Evolutionary conservation across 2,113 vertebrate species (phyloP).

Genomic region (Trogon surrucura): DNA sequence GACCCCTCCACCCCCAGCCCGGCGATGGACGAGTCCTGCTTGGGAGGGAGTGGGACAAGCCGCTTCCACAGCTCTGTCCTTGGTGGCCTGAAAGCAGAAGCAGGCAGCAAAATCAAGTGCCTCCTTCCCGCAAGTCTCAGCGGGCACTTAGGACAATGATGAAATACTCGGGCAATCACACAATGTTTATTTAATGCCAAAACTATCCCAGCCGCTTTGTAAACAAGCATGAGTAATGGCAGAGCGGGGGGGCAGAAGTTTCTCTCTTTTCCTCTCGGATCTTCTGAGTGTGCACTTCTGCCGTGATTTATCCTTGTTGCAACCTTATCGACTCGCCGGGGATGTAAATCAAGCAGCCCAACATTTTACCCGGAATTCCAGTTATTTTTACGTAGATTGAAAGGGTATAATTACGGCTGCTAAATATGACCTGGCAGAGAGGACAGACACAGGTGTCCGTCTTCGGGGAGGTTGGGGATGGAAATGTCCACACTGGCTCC

Average conservation of each 20-base stretch:
- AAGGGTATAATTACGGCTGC: conserved; percentile 43
- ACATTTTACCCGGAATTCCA: conserved; percentile 53
- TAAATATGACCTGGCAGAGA: neutral
- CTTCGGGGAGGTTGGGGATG: neutral
- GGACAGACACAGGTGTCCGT: conserved; percentile 29
- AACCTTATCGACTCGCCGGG: conserved; percentile 24
- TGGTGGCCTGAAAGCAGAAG: neutral
- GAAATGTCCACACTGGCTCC: conserved; percentile 34
- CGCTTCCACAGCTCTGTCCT: neutral
- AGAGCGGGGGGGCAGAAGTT: neutral
- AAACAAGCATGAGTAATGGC: conserved; percentile 50
- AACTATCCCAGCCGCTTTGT: neutral
- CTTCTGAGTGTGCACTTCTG: conserved; percentile 45
- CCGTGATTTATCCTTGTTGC: conserved; percentile 51
- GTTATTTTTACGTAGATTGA: conserved; percentile 47
- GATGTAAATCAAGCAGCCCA: conserved; percentile 48
- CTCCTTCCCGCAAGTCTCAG: neutral
- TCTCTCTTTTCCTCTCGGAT: conserved; percentile 29
- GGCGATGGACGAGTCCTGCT: neutral
- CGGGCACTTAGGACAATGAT: neutral
- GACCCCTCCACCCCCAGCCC: neutral
- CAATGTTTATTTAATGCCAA: conserved; percentile 33
- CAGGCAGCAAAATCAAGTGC: neutral
- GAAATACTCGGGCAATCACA: neutral
- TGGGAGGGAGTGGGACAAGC: neutral